Base-by-base conservation (phyloP, 2,888 invertebrate genomes). In the Nipponacmea schrenckii region DNA sequence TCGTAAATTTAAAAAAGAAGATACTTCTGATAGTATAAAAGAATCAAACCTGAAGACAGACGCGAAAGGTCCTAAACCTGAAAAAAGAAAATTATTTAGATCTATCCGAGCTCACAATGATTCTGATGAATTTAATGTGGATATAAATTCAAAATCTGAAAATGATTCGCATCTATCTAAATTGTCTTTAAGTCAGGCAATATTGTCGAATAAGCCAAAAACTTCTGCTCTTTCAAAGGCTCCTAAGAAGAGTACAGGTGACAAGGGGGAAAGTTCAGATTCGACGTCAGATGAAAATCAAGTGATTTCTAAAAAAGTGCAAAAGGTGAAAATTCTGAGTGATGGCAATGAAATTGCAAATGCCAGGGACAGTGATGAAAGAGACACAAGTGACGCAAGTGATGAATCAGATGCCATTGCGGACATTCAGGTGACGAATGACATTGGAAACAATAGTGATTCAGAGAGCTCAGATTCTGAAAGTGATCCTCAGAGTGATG, bases 71-170 rank as follows among this genome's bases (percentile, higher is more conserved):
- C 24, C n/a, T n/a, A 67, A 67, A 50, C 39, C 63, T 45, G 24
- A n/a, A 27, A 63, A 69, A 45, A 63, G 46, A 63, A 69, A 69
- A 27, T 14, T 69, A 20, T 39, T 62, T 46, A 62, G 20, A 20
- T 44, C 63, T n/a, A 31, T 31, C 5, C 27, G 14, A 46, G 17
- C 46, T 20, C 56, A 71, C 7, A 64, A 62, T 50, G 69, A 64
- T 56, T 62, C n/a, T 20, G 45, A 8, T 50, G 74, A 70, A 5
- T n/a, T n/a, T n/a, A 71, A 62, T 63, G 71, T 27, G 7, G 70
- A 65, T 15, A 68, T 10, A 39, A 39, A 39, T 8, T 5, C 39
- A 8, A 10, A 39, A 39, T 7, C 39, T 8, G 39, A 39, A 39
- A 39, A 39, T 8, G 39, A 39, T 5, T 39, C 39, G 10, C 4